Percentiles rank a stretch among this genome's conserved stretches.
Conservation (phyloP, 2,113 vertebrate species). For the Triplophysa tibetana region DNA sequence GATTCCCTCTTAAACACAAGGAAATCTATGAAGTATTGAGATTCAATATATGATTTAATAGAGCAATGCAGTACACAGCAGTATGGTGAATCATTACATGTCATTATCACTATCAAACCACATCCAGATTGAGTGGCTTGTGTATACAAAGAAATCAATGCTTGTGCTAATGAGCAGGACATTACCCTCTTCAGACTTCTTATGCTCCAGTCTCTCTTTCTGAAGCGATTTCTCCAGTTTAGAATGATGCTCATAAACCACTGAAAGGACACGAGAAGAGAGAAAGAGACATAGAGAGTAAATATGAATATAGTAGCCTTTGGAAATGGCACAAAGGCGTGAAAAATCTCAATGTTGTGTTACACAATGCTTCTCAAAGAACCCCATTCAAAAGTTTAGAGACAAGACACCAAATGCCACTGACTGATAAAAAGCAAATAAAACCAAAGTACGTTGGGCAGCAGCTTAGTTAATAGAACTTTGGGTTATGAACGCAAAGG, state of each 20-base stretch:
- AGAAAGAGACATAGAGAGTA: constrained; percentile 7
- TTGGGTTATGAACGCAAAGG: too few species aligned
- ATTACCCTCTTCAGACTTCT: constrained; percentile 95
- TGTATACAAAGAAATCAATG: constrained; percentile 15
- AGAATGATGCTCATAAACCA: constrained; percentile 96
- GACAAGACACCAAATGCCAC: too few species aligned
- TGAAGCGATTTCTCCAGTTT: constrained; percentile 95
- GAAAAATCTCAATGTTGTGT: constrained; percentile 36
- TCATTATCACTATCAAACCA: constrained; percentile 31
- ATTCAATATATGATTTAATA: constrained; percentile 15
- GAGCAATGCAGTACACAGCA: neutral
- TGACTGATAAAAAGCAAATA: too few species aligned
- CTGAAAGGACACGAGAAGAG: constrained; percentile 64
- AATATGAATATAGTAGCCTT: neutral
- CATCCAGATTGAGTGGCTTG: neutral
- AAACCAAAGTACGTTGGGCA: too few species aligned
- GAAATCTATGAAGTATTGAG: constrained; percentile 77
- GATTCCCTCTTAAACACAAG: constrained; percentile 93
- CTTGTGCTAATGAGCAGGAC: constrained; percentile 13
- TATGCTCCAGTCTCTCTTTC: constrained; percentile 94
- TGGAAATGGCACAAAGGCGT: constrained; percentile 1
- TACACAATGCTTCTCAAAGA: constrained; percentile 16
- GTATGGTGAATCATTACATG: constrained; percentile 8
- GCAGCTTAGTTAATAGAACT: too few species aligned
- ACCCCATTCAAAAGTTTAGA: constrained; percentile 10